These are phyloP conservation scores for Papilio glaucus DNA, from an alignment of 1,140 invertebrate genomes.

Conservation along the genomic window DNA sequence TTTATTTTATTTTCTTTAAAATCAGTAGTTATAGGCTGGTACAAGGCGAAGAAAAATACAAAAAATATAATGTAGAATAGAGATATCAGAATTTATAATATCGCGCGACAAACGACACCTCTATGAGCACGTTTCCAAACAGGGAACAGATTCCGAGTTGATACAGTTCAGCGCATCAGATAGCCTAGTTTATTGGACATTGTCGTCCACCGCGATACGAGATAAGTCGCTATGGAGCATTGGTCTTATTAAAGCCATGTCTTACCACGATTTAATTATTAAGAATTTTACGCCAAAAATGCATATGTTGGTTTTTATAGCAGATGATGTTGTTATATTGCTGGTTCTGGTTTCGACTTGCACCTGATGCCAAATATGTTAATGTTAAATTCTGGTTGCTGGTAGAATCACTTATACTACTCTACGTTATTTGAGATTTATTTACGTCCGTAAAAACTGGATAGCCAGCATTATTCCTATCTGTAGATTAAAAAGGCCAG, in stretches of 20 bases:
- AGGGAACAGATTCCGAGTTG: slow-evolving; percentile 4
- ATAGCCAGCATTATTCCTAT: too few species aligned
- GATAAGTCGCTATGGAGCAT: neutral
- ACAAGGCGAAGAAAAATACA: neutral
- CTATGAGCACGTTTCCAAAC: neutral
- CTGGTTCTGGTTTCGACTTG: too few species aligned
- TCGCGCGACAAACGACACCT: neutral
- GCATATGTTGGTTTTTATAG: neutral
- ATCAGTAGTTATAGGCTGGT: neutral
- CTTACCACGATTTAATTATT: neutral
- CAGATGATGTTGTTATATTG: neutral
- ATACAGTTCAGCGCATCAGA: neutral
- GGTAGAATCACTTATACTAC: too few species aligned
- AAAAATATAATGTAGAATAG: neutral
- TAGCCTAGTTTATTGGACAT: slow-evolving; percentile 21
- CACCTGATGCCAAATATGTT: too few species aligned
- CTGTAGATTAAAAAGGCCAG: too few species aligned
- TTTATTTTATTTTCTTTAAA: neutral
- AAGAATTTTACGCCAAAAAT: neutral
- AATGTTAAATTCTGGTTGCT: too few species aligned
- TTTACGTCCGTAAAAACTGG: too few species aligned
- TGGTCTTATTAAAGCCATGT: neutral
- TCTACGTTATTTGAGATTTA: too few species aligned
- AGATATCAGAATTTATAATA: slow-evolving; percentile 11
- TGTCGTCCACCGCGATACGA: neutral